Percentiles rank a stretch among this genome's conserved stretches.
phyloP scores from a whole-genome alignment of 2,797 vertebrate genomes.

The Squalus acanthias region DNA sequence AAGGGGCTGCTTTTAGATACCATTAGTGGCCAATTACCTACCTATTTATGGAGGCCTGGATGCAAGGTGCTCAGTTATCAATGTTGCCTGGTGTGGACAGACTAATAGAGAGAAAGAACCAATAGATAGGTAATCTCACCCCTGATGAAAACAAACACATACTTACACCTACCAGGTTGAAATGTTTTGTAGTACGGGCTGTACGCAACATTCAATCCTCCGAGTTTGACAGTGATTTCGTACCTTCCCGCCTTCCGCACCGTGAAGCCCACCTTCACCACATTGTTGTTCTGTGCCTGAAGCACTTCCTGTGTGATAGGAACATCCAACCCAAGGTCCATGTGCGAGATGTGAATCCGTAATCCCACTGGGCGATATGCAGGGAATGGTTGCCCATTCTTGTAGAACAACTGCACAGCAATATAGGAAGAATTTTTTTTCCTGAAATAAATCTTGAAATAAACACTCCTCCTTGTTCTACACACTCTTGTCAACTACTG shows the following conservation, averaged over 20 bases:
- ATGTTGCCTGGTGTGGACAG: neutral
- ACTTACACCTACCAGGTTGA: conserved; percentile 75
- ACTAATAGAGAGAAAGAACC: neutral
- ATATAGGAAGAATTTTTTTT: neutral
- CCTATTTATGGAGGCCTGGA: neutral
- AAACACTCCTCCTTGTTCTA: neutral
- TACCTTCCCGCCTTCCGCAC: conserved; percentile 94
- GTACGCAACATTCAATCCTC: conserved; percentile 90
- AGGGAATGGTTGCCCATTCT: conserved; percentile 93
- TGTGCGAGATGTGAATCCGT: conserved; percentile 88
- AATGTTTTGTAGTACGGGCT: conserved; percentile 97
- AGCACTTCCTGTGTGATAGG: conserved; percentile 93
- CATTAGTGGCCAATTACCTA: neutral
- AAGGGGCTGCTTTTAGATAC: neutral
- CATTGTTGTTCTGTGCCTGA: conserved; percentile 84
- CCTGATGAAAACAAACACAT: neutral
- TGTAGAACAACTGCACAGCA: conserved; percentile 80
- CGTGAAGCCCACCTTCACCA: conserved; percentile 92
- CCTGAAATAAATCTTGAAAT: neutral
- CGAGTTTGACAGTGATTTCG: conserved; percentile 86
- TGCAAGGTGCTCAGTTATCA: neutral
- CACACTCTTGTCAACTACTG: neutral
- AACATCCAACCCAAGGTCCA: conserved; percentile 89
- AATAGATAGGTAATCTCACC: neutral
- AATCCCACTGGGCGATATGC: conserved; percentile 82